Evolutionary conservation across 2,113 vertebrate species (phyloP), one percentile per base, ranked within the genome.

Genomic region (Pedetes capensis): DNA sequence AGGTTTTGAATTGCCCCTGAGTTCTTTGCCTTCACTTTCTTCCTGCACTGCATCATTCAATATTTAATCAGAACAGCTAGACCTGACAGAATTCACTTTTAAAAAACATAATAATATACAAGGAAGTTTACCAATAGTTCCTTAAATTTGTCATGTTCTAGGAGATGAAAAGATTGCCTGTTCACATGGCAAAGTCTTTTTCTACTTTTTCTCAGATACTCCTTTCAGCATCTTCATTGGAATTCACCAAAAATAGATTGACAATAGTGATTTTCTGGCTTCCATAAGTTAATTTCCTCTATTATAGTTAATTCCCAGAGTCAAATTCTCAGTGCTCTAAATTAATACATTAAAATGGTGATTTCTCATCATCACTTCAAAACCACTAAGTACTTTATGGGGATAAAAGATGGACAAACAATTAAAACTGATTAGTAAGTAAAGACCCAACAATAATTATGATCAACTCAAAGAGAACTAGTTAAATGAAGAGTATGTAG

Each of bases 61-160:
- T 57, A 78, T 90, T 66, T 95, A 90, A 82, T 87, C 63, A 95
- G 32, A 92, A 59, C 72, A 78, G n/a, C 71, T 23, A 89, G n/a
- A 94, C 78, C 23, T 68, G 55, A 90, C 11, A 90, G 53, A 76
- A 14, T 51, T 51, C 51, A 51, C 51, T 87, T 78, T 49, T 12
- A 14, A 86, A 78, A 69, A 61, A 76, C 25, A 23, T 75, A 94
- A 74, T 83, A 74, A 53, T 66, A 86, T 89, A n/a, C 27, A 92
- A 51, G 49, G 39, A 75, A 3, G 23, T 29, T 61, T 66, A 49
- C 16, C 42, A 83, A 5, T 42, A 74, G 68, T 83, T 89, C 27
- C 51, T 61, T 76, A 79, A 78, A 64, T 71, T 4, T 88, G 57
- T 91, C 64, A 76, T 57, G 57, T 84, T 91, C 57, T 78, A 78